Percentiles rank a stretch among this genome's conserved stretches.
Conservation (phyloP, 1,140 invertebrate species). For the Lasioglossum baleicum region DNA sequence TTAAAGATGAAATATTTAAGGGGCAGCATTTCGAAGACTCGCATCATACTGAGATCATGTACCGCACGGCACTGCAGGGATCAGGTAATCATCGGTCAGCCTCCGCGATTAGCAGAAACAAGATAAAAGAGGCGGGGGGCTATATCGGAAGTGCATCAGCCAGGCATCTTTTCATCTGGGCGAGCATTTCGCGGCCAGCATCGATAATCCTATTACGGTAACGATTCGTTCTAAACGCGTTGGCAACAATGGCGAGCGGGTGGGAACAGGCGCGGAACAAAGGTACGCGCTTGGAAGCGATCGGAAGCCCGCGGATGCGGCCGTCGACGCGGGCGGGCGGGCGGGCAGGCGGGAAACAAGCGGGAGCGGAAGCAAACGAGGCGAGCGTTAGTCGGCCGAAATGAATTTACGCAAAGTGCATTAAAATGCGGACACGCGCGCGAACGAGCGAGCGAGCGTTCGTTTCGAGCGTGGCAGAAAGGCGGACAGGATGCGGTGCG, state of each 20-base stretch:
- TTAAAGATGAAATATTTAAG: too few species aligned
- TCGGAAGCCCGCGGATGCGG: background rate
- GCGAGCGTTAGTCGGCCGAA: conserved; percentile 37
- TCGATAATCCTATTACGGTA: background rate
- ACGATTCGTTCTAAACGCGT: background rate
- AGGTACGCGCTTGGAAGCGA: background rate
- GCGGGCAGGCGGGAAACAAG: background rate
- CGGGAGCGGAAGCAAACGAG: background rate
- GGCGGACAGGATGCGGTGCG: background rate
- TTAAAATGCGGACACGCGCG: conserved; percentile 57
- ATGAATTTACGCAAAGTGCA: conserved; percentile 64
- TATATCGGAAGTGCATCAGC: background rate
- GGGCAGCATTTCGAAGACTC: too few species aligned
- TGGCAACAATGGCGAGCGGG: background rate
- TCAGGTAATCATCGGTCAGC: too few species aligned
- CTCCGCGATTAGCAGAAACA: too few species aligned
- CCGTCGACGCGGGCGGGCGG: background rate
- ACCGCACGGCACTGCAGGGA: too few species aligned
- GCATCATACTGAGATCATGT: too few species aligned
- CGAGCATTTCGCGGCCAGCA: background rate
- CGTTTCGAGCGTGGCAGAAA: conserved; percentile 52
- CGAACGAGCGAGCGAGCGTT: conserved; percentile 35
- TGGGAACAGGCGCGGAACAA: too few species aligned
- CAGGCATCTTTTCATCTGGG: background rate
- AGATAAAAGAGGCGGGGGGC: too few species aligned